A percentile compares a stretch with the other conserved stretches of the same genome.
These are phyloP conservation scores for Acanthococcus lagerstroemiae DNA, from an alignment of 2,888 invertebrate species.

Conservation along the genomic window DNA sequence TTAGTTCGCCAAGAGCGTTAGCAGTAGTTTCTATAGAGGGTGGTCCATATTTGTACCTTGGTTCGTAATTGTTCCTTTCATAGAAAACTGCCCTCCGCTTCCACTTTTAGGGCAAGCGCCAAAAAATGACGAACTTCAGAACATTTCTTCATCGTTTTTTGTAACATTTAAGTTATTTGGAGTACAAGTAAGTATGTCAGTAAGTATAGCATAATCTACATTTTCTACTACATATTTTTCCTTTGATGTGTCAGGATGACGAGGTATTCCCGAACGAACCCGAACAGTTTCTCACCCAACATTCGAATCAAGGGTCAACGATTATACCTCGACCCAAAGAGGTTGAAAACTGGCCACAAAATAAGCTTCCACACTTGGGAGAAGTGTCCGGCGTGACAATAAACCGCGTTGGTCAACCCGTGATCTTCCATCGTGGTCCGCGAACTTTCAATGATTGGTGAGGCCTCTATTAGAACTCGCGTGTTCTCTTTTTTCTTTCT, in stretches of 20 bases:
- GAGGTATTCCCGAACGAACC: constrained; percentile 4
- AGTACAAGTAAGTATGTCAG: no score
- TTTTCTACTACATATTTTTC: no score
- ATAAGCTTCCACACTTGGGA: constrained; percentile 47
- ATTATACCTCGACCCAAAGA: constrained; percentile 9
- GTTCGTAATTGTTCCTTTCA: no score
- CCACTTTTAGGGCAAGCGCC: no score
- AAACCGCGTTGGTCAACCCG: constrained; percentile 64
- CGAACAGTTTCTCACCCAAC: neutral
- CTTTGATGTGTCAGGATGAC: no score
- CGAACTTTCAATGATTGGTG: constrained; percentile 60
- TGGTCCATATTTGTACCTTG: no score
- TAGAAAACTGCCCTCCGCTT: no score
- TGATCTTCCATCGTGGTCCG: constrained; percentile 75
- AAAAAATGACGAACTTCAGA: no score
- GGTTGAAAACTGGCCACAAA: constrained; percentile 23
- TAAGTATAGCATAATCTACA: neutral
- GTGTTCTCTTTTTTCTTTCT: neutral
- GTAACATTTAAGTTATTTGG: no score
- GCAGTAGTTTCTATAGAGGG: no score
- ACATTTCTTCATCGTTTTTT: no score
- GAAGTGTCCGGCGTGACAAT: constrained; percentile 80
- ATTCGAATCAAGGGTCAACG: neutral
- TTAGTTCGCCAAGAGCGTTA: no score
- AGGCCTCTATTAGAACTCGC: neutral